Evolutionary conservation across 2,113 vertebrate species (phyloP).

Genomic region (Plestiodon gilberti): DNA sequence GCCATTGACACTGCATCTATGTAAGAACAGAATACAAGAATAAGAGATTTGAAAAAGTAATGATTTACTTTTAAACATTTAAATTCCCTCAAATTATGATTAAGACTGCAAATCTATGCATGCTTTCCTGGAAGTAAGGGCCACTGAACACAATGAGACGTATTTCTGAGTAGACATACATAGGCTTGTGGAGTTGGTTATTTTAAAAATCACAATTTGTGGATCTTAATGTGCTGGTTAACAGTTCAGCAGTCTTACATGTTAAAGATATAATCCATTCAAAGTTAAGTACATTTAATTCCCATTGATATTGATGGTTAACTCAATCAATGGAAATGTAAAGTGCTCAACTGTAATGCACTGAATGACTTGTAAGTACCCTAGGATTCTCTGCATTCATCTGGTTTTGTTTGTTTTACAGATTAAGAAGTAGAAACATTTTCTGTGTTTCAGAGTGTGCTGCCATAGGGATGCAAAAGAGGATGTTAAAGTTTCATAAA

Average conservation of each 20-base stretch:
- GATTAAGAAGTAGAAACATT: neutral
- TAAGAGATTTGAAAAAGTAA: neutral
- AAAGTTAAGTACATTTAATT: neutral
- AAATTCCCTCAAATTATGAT: neutral
- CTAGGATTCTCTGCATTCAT: neutral
- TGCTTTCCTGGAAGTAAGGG: no score
- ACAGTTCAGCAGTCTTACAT: neutral
- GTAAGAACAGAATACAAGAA: neutral
- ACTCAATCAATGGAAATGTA: neutral
- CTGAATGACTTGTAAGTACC: neutral
- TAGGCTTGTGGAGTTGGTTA: neutral
- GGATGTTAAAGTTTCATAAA: neutral
- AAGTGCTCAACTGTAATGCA: neutral
- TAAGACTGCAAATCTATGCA: neutral
- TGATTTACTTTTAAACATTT: constrained; percentile 34
- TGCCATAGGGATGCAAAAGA: neutral
- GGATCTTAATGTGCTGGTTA: neutral
- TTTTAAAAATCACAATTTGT: neutral
- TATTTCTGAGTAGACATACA: no score
- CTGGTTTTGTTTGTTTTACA: neutral
- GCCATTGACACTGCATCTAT: neutral
- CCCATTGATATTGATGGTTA: neutral
- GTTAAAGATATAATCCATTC: neutral
- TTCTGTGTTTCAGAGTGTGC: neutral
- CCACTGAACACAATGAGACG: no score